Base-by-base conservation (phyloP, 2,797 vertebrate genomes). In the Urophycis tenuis region DNA sequence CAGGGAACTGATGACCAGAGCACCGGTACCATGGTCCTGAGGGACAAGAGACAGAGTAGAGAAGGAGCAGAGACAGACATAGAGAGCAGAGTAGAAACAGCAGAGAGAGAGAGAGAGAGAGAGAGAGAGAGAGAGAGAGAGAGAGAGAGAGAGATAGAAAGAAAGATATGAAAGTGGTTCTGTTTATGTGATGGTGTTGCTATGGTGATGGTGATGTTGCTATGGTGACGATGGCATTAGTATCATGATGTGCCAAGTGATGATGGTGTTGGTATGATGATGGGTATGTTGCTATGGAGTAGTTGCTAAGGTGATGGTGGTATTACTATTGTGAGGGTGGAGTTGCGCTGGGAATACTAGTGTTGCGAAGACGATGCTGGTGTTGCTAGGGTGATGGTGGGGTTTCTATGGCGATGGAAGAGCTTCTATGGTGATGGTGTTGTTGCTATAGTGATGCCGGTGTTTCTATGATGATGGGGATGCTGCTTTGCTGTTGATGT, bases 1-100 rank as follows among this genome's bases (percentile, higher is more conserved):
- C 83, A 99, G 95, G 0, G 98, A 95, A 92, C 98, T 99, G 93
- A 99, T 98, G 83, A 99, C 98, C 81, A 99, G 92, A 73, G 97
- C 98, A 87, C 98, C 98, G 5, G 96, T 96, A 80, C 98, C 98
- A 79, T 99, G 95, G 84, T 96, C 96, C 98, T 99, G 90, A 80
- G 83, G 88, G 85, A 67, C 60, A 45, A 74, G 73, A 45, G 60
- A 64, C 22, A 64, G 9, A n/a, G n/a, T 1, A 64, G 53, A 11
- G 53, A 64, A 8, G 29, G 8, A 64, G 53, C n/a, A 64, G n/a
- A 64, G 49, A 64, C n/a, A n/a, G n/a, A n/a, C n/a, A n/a, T n/a
- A n/a, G n/a, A n/a, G n/a, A n/a, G n/a, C n/a, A n/a, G n/a, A n/a
- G n/a, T n/a, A n/a, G n/a, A n/a, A n/a, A n/a, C n/a, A n/a, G n/a